Conservation (phyloP, 2,113 vertebrate genomes). For the Pterophyllum scalare region DNA sequence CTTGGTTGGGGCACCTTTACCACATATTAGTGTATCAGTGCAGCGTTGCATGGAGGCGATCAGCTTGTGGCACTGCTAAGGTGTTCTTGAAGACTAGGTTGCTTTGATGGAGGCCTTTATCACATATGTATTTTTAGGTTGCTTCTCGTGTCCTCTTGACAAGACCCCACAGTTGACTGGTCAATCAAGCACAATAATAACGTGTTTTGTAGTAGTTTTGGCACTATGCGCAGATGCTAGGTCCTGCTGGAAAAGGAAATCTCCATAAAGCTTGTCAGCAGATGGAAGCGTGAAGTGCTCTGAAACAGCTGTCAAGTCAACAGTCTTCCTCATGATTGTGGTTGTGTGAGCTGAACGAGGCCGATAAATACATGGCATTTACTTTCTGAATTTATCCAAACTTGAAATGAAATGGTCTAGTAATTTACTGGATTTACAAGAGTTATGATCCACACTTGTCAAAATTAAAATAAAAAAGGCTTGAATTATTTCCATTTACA, state of each 20-base stretch:
- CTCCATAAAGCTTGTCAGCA: too few species aligned
- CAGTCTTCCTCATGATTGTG: background rate
- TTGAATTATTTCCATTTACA: background rate
- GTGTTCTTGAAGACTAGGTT: background rate
- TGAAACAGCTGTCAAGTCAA: background rate
- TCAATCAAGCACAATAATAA: background rate
- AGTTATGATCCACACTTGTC: background rate
- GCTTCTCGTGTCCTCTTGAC: background rate
- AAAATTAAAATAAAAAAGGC: background rate
- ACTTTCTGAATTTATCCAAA: background rate
- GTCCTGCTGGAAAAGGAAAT: too few species aligned
- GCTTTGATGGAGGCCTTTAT: background rate
- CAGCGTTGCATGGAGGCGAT: rapidly evolving
- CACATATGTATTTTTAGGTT: background rate
- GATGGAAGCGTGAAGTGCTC: too few species aligned
- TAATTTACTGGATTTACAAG: background rate
- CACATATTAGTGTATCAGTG: too few species aligned
- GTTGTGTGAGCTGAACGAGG: background rate
- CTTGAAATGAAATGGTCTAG: background rate
- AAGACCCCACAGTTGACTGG: background rate
- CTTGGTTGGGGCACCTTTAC: too few species aligned
- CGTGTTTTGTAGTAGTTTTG: too few species aligned
- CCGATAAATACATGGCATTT: background rate
- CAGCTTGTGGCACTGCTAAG: background rate
- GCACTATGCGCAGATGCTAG: too few species aligned